These are phyloP conservation scores for Seriola dumerili DNA, from an alignment of 2,113 vertebrate species.

Conservation along the genomic window DNA sequence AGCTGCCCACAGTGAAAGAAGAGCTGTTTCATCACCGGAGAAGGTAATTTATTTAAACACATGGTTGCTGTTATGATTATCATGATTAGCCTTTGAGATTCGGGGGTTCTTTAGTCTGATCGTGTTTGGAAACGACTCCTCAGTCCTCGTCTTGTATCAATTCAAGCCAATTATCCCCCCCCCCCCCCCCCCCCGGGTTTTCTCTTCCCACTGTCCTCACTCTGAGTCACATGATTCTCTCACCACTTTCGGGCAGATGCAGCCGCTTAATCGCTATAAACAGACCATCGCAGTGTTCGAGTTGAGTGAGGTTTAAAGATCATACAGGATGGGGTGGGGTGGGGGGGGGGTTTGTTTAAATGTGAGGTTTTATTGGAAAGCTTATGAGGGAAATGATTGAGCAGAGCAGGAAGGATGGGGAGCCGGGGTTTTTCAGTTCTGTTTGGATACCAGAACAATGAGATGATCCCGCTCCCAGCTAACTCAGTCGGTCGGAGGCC, in stretches of 20 bases:
- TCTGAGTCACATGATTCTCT: conserved; percentile 63
- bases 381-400: conserved; percentile 52
- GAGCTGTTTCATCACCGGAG: conserved; percentile 32
- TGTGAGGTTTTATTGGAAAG: conserved; percentile 46
- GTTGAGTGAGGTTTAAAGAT: conserved; percentile 44
- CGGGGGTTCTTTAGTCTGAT: conserved; percentile 18
- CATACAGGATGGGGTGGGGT: conserved; percentile 16
- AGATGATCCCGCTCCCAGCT: conserved; percentile 50
- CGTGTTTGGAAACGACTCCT: conserved; percentile 44
- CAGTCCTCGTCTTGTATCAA: conserved; percentile 65
- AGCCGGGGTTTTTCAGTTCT: conserved; percentile 30
- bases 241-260: conserved; percentile 32
- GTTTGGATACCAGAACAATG: conserved; percentile 62
- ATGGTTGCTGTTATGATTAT: conserved; percentile 66
- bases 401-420: conserved; percentile 36
- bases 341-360: conserved; percentile 44
- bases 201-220: conserved; percentile 50
- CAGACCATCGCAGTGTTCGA: conserved; percentile 45
- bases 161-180: conserved; percentile 66
- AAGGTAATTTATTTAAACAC: conserved; percentile 68
- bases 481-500: conserved; percentile 31
- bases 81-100: conserved; percentile 47
- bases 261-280: conserved; percentile 44
- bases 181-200: conserved; percentile 35
- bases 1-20: conserved; percentile 34